Base-by-base conservation (phyloP, 2,888 invertebrate genomes). In the Caradrina clavipalpis region DNA sequence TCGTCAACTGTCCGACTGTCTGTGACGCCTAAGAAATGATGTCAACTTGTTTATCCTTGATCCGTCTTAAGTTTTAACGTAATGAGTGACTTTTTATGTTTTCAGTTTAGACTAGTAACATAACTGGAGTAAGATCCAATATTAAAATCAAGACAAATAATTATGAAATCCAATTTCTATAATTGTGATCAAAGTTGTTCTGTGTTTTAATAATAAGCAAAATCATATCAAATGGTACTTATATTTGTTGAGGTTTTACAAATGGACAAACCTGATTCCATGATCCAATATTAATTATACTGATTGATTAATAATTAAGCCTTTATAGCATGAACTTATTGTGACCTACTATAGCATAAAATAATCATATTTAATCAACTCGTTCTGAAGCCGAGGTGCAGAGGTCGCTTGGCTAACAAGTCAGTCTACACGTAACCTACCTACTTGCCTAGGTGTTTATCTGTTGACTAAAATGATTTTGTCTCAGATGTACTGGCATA, bases 1-100 rank as follows among this genome's bases (percentile, higher is more conserved):
- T 74, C 58, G 56, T 50, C 22, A 17, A 63, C 56, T 57, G 55
- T 39, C 31, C 22, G 47, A 71, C n/a, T 54, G 39, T 47, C 13
- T 57, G 58, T 60, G 59, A 66, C 64, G 50, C 59, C 22, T 54
- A 31, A 19, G 66, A 66, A 81, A 73, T 73, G 53, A 69, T 81
- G 78, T 78, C 81, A 73, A 78, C 66, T 58, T 50, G n/a, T 60
- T 70, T 56, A 63, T 54, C n/a, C 49, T 49, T 61, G 31, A 49
- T 58, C 6, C 1, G 15, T 26, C 49, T 19, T 3, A 50, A 53
- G 21, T 45, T n/a, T 73, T 21, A 42, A 26, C 15, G 2, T 31
- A 10, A 22, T 50, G n/a, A 54, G 15, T n/a, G 22, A 26, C 7
- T 39, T 57, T 39, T 56, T 1, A n/a, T 57, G 26, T 35, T 55